Base-by-base conservation (phyloP, 2,113 vertebrate genomes). In the Butastur rufipennis region DNA sequence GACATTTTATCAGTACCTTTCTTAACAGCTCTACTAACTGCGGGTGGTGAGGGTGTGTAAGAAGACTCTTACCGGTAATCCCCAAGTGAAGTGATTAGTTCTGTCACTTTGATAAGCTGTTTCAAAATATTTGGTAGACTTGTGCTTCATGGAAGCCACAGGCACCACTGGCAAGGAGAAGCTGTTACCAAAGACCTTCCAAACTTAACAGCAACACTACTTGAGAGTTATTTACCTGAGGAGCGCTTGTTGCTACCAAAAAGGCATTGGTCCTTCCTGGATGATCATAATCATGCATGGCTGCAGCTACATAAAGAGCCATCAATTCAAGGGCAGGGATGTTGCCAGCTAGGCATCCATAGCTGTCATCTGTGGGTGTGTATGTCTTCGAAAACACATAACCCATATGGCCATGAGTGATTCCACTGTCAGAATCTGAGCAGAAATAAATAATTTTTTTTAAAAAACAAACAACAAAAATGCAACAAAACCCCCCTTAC, bases 271-370 rank as follows among this genome's bases (percentile, higher is more conserved):
- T 99, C 94, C 99, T 98, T 27, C 99, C 99, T 1, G 99, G 99
- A 73, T 99, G 99, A 95, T 99, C 99, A 10, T 99, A 99, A 74
- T 99, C 99, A 22, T 99, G 99, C 99, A 99, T 99, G 79, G 99
- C 99, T 5, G 99, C 99, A 9, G 99, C 99, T n/a, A 99, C 99
- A 12, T 99, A 99, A 25, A 99, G 97, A 2, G 99, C 99, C 99
- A 99, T 99, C 93, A 99, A 87, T 96, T 99, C 99, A 82, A 99
- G 98, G 81, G 99, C 99, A n/a, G 99, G 99, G 87, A 99, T 99
- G 90, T 99, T 99, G 89, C 99, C 99, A 22, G 99, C 99, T 67
- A 99, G 96, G 93, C 99, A 99, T 26, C 99, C 99, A 0, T 99
- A 99, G 72, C 98, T 98, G 52, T 99, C 98, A 82, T 99, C 99